Evolutionary conservation across 2,888 invertebrate genomes (phyloP).

Genomic region (Hydropsyche betteni): DNA sequence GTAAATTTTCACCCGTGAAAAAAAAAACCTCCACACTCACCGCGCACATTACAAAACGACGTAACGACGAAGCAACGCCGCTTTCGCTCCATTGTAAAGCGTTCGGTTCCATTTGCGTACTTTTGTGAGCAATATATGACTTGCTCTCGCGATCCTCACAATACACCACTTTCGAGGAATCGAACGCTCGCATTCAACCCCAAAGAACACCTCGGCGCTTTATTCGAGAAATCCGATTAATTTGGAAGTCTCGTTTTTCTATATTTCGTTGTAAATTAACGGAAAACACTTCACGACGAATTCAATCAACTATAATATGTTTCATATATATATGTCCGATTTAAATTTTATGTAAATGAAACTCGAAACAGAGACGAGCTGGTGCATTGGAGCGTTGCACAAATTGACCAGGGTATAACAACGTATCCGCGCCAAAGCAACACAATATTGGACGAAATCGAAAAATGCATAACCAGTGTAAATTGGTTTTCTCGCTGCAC

Average conservation of each 20-base stretch:
- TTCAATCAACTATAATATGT: no score
- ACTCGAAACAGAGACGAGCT: no score
- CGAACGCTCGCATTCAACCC: background rate
- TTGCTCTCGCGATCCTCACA: conserved; percentile 25
- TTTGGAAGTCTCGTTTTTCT: no score
- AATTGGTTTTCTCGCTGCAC: conserved; percentile 42
- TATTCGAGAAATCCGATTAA: no score
- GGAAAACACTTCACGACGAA: no score
- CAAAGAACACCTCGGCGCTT: no score
- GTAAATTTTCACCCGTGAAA: background rate
- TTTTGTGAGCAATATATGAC: conserved; percentile 19
- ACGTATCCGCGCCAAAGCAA: background rate
- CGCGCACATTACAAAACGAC: background rate
- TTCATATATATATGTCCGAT: no score
- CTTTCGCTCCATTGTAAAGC: conserved; percentile 11
- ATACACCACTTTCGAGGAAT: conserved; percentile 20
- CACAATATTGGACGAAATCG: conserved; percentile 15
- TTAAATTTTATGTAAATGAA: background rate
- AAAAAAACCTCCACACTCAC: background rate
- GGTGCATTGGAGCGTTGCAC: background rate
- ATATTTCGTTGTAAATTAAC: no score
- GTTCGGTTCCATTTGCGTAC: conserved; percentile 29
- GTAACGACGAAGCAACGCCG: background rate
- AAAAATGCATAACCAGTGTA: conserved; percentile 32
- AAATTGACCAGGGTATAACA: background rate